Evolutionary conservation across 2,113 vertebrate species (phyloP).

Genomic region (Uria lomvia): DNA sequence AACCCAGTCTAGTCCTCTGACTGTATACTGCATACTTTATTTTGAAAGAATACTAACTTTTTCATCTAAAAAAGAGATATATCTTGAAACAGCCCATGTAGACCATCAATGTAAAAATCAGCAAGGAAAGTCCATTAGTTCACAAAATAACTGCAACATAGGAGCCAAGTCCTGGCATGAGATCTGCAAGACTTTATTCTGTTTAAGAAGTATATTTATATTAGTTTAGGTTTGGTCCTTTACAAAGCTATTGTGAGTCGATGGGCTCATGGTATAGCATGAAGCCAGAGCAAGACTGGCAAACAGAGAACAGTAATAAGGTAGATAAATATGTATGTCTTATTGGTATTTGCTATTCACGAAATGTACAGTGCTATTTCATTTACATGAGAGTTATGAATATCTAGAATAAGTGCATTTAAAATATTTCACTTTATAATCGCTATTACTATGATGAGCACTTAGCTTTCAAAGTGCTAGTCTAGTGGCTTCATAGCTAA

Average conservation of each 20-base stretch:
- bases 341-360: background rate
- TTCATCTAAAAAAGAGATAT: background rate
- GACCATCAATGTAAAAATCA: background rate
- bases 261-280: background rate
- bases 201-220: background rate
- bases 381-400: conserved; percentile 2
- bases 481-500: background rate
- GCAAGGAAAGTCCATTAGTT: background rate
- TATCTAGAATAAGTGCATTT: conserved; percentile 10
- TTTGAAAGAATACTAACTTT: background rate
- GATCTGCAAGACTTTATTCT: background rate
- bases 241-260: background rate
- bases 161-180: background rate
- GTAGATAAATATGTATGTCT: background rate
- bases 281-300: background rate
- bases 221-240: background rate
- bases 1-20: background rate
- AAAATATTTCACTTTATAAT: conserved; percentile 20
- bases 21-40: background rate
- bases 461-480: background rate
- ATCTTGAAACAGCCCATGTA: background rate
- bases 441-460: background rate
- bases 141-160: background rate
- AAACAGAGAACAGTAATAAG: background rate
- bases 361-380: background rate